Conservation (phyloP, 92 coral and sea anemone species). For the Porites evermanni region DNA sequence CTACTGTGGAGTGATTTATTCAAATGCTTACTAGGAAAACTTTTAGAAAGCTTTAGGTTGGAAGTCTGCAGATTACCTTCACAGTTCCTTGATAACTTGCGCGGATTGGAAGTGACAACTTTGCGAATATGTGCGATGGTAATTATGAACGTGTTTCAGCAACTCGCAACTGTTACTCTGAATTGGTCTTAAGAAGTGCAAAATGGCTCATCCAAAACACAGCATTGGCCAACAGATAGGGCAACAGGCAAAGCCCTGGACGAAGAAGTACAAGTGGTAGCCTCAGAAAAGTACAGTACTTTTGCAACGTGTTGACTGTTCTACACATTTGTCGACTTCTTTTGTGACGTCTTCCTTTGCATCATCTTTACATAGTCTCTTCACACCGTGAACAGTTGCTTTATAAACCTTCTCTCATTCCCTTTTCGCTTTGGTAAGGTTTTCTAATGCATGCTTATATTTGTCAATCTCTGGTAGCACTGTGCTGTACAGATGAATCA, state of each 20-base stretch:
- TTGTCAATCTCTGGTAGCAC: constrained; percentile 18
- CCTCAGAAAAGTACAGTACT: constrained; percentile 22
- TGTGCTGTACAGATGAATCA: background rate
- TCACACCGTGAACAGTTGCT: background rate
- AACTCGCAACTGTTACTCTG: constrained; percentile 29
- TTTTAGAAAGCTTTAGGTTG: too few species aligned
- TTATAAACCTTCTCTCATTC: constrained; percentile 10
- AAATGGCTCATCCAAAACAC: constrained; percentile 20
- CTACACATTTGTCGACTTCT: constrained; percentile 4
- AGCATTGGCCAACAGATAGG: constrained; percentile 7
- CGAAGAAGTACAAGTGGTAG: constrained; percentile 26
- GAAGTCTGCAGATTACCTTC: background rate
- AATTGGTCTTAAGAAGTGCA: constrained; percentile 5
- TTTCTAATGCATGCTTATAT: constrained; percentile 38
- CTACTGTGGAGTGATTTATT: background rate
- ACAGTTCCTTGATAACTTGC: background rate
- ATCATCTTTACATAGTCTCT: constrained; percentile 12
- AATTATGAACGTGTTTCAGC: constrained; percentile 20
- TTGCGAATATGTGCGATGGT: too few species aligned
- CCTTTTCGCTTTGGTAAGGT: constrained; percentile 1
- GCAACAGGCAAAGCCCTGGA: constrained; percentile 5
- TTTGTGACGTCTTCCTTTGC: constrained; percentile 3
- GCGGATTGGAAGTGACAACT: background rate
- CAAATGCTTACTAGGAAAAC: background rate
- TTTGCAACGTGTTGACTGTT: constrained; percentile 16